phyloP scores from a whole-genome alignment of 2,888 invertebrate species.

The Polymixis lichenea region DNA sequence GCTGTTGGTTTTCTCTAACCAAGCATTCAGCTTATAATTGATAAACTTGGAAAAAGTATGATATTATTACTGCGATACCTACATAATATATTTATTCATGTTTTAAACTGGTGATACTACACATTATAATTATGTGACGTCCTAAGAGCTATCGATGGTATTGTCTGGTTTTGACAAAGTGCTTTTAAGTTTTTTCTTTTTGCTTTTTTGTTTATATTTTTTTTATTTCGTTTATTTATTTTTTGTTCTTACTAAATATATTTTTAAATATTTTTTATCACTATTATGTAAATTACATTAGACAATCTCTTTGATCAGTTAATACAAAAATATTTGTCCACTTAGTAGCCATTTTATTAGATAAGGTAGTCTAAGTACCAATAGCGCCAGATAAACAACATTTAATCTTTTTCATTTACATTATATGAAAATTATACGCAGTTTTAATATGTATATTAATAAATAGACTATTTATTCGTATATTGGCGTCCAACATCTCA shows the following conservation, averaged over 20 bases:
- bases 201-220: neutral
- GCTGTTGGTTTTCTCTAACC: conserved; percentile 64
- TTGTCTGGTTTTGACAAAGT: neutral
- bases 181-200: neutral
- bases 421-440: neutral
- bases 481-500: conserved; percentile 20
- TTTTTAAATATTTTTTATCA: too few species aligned
- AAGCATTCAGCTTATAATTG: conserved; percentile 20
- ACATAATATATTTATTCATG: neutral
- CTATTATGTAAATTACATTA: too few species aligned
- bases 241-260: too few species aligned
- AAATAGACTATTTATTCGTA: neutral
- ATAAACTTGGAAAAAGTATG: conserved; percentile 5
- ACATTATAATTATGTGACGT: neutral
- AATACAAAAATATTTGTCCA: neutral
- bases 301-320: neutral
- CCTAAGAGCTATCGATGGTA: too few species aligned
- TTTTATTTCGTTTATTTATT: neutral
- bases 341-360: neutral
- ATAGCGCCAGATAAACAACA: neutral
- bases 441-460: neutral
- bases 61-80: neutral
- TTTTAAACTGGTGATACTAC: neutral
- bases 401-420: conserved; percentile 1
- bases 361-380: neutral